Base-by-base conservation (phyloP, 1,140 invertebrate genomes). In the Papilio xuthus region DNA sequence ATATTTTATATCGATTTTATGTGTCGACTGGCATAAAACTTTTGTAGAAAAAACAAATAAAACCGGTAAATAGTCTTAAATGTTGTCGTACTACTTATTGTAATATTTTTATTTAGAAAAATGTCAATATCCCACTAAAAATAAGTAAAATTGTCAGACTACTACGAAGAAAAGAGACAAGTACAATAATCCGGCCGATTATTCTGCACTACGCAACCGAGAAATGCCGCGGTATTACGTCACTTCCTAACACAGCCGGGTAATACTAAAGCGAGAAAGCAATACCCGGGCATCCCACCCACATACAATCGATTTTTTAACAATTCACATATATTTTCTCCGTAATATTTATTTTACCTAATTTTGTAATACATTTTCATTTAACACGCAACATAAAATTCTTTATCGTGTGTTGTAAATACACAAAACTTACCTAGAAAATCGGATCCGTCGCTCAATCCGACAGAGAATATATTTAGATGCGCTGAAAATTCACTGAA, bases 271-370 rank as follows among this genome's bases (percentile, higher is more conserved):
- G 81, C 80, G 90, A 88, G 92, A 92, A 73, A 77, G 84, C 81
- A 69, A 86, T 79, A 86, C 81, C 78, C 81, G 79, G 79, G 76
- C 84, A 90, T 85, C 92, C 92, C 92, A 93, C 92, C 92, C 90
- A 93, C 90, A 86, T 90, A 87, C 86, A 89, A 93, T 93, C 92
- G 92, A 93, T 93, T 93, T 93, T 75, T 92, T 89, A 90, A 85
- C 83, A 86, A 88, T 85, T 87, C 85, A 82, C 70, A 78, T 56
- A 76, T 88, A 84, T 86, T 87, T 84, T 86, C 79, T 56, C 70
- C 83, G 80, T 82, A 83, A 88, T 84, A 81, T 50, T 15, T 67
- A 69, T 60, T 44, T 70, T 81, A 82, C 67, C 80, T 63, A 78
- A 70, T 79, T 74, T 77, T 81, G 77, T 80, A 82, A 82, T 78